Conservation (phyloP, 2,888 invertebrate species). For the Dasypogon diadema region DNA sequence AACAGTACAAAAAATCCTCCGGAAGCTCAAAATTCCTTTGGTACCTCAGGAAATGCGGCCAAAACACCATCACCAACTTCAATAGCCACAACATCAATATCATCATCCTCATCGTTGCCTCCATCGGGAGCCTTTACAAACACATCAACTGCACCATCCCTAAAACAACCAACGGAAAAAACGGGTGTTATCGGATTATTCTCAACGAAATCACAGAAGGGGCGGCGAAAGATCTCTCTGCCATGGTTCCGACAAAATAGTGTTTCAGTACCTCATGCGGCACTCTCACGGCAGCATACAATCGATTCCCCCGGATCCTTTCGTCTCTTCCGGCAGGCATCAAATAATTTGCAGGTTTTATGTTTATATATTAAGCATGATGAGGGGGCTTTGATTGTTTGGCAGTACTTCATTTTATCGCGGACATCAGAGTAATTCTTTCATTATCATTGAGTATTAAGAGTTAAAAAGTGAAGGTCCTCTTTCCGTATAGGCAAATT, state of each 20-base stretch:
- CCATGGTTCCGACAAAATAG: conserved; percentile 92
- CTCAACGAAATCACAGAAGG: conserved; percentile 73
- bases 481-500: no score
- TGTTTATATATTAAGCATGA: background rate
- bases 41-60: background rate
- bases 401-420: no score
- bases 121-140: conserved; percentile 58
- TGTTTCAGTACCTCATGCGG: conserved; percentile 78
- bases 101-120: conserved; percentile 53
- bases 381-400: background rate
- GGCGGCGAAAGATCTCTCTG: conserved; percentile 86
- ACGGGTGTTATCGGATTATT: conserved; percentile 52
- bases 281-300: conserved; percentile 86
- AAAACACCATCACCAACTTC: conserved; percentile 54
- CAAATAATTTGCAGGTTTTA: conserved; percentile 69
- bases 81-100: conserved; percentile 53
- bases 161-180: conserved; percentile 54
- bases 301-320: conserved; percentile 91
- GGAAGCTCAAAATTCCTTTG: conserved; percentile 14
- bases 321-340: conserved; percentile 77
- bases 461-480: no score
- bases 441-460: no score
- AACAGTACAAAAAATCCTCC: conserved; percentile 52
- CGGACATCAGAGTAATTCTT: no score
- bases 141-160: conserved; percentile 55